Evolutionary conservation across 1,140 invertebrate genomes (phyloP).

Genomic region (Penaeus japonicus): DNA sequence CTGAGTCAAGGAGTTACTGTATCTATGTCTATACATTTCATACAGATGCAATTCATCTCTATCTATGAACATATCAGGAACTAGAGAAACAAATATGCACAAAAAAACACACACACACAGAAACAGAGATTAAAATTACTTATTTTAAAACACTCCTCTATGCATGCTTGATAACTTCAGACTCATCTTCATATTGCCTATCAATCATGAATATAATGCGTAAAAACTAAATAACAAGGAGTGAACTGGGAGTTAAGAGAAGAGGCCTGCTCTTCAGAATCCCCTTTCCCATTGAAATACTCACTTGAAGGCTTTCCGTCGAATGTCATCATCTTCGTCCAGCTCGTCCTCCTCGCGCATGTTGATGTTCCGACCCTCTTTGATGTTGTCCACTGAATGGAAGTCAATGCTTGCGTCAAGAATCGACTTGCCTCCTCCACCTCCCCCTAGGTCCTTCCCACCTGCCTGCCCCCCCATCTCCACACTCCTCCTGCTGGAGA

Average conservation of each 20-base stretch:
- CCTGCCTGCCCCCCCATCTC: background rate
- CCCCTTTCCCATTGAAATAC: background rate
- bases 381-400: constrained; percentile 19
- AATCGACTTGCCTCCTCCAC: constrained; percentile 15
- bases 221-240: background rate
- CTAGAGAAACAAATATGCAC: too few relatives aligned
- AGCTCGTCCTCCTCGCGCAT: constrained; percentile 46
- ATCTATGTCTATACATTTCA: too few relatives aligned
- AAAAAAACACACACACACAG: too few relatives aligned
- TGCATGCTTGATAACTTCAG: too few relatives aligned
- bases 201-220: background rate
- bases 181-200: too few relatives aligned
- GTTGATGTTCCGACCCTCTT: constrained; percentile 40
- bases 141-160: too few relatives aligned
- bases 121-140: too few relatives aligned
- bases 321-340: constrained; percentile 23
- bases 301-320: constrained; percentile 38
- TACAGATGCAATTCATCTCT: too few relatives aligned
- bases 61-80: too few relatives aligned
- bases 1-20: too few relatives aligned
- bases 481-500: constrained; percentile 51
- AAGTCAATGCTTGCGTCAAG: constrained; percentile 19
- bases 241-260: too few relatives aligned
- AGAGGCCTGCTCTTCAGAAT: background rate
- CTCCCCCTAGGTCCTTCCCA: background rate